Evolutionary conservation across 2,113 vertebrate genomes (phyloP).

Genomic region (Calidris pygmaea): DNA sequence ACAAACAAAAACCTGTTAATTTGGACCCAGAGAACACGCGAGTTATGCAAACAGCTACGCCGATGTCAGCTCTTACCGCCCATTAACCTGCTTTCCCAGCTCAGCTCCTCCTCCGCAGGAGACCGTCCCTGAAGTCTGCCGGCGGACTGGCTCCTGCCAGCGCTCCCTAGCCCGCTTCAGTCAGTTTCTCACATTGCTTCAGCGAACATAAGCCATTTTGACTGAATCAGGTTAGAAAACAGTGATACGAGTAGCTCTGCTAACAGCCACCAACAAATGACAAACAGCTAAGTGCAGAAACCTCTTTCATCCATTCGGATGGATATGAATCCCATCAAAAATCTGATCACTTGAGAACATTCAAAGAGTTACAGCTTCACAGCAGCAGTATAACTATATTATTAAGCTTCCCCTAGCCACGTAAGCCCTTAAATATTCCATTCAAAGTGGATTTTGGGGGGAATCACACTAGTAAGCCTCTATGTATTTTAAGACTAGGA

Average conservation of each 20-base stretch:
- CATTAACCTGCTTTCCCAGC: not conserved
- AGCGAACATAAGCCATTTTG: not conserved
- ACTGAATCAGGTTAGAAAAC: not conserved
- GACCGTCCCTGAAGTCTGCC: not conserved
- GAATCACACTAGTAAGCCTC: not conserved
- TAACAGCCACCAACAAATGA: not conserved
- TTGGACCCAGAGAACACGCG: rapidly evolving
- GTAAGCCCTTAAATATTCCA: not conserved
- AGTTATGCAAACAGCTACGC: not conserved
- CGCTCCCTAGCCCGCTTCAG: not conserved
- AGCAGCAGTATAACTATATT: not conserved
- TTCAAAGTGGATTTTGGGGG: not conserved
- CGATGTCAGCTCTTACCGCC: not conserved
- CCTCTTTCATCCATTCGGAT: not conserved
- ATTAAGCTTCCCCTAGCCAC: not conserved
- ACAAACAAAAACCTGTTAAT: not conserved
- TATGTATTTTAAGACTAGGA: not conserved
- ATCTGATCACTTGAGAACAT: not conserved
- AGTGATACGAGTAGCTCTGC: not conserved
- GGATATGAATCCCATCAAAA: not conserved
- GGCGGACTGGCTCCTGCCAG: not conserved
- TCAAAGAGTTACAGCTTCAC: not conserved
- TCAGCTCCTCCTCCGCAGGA: not conserved
- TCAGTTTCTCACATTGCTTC: not conserved
- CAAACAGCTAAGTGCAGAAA: not conserved